Evolutionary conservation across 1,140 invertebrate genomes (phyloP), one percentile per base, ranked within the genome.

Genomic region (Drosophila pectinifera): DNA sequence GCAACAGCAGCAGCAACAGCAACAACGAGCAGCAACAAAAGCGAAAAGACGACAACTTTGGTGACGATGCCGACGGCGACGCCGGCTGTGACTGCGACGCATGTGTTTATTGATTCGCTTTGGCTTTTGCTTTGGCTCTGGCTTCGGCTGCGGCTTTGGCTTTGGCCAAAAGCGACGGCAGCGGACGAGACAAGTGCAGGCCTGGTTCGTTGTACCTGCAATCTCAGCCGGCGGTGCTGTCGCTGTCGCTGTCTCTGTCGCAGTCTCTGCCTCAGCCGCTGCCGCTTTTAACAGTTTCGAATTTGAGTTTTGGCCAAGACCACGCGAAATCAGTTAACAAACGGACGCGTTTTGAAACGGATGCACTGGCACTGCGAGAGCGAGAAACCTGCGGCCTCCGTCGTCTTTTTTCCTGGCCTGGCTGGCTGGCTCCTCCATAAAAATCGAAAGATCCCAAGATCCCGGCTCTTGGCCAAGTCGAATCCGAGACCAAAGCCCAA

Each of bases 311-410:
- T 83, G 79, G 82, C 74, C 80, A 78, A 79, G 69, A 79, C 80
- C 86, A 74, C 90, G 90, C 85, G 90, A 90, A 91, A 88, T 91
- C 90, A 91, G 90, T 91, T 91, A 90, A 91, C 83, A 80, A 91
- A 90, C 83, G 90, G 88, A 91, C 90, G 80, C 77, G 81, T 84
- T 81, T 85, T 80, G 80, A 85, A 91, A 91, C 80, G 85, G 80
- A 90, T 90, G 85, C 85, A 70, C 61, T 68, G 57, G 64, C 42
- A 58, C 48, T 70, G 46, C 56, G 31, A 46, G 24, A 65, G 34
- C 31, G n/a, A 18, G 49, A 54, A 59, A 77, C 67, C 49, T 70
- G 68, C 57, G 70, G 65, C 46, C 39, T 55, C 26, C 45, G n/a
- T n/a, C 16, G 48, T 51, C 48, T 28, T 59, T 62, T 56, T 61